Conservation (phyloP, 2,797 vertebrate genomes). For the Malurus splendens region DNA sequence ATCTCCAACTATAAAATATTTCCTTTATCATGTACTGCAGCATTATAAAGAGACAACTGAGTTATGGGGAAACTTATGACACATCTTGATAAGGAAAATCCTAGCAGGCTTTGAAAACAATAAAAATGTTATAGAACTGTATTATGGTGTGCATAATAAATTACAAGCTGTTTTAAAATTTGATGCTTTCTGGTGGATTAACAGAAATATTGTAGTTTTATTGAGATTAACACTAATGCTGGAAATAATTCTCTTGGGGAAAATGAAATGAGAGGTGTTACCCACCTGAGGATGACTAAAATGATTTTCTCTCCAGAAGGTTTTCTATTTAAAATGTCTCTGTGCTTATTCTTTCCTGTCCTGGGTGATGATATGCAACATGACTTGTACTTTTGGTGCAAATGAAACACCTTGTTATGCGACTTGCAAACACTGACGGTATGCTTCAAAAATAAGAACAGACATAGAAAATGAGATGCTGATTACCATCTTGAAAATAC, state of each 20-base stretch:
- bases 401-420: background rate
- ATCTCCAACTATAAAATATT: background rate
- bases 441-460: background rate
- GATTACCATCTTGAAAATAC: background rate
- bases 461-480: background rate
- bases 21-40: background rate
- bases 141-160: background rate
- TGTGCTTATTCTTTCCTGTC: background rate
- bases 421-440: background rate
- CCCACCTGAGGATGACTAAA: background rate
- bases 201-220: background rate
- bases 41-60: background rate
- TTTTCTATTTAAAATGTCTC: background rate
- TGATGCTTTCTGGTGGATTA: background rate
- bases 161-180: constrained; percentile 21
- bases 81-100: constrained; percentile 33
- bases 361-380: background rate
- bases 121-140: background rate
- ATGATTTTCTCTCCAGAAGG: background rate
- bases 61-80: background rate
- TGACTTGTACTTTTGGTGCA: background rate
- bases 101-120: constrained; percentile 38
- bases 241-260: background rate
- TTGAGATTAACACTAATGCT: background rate
- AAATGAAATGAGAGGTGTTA: background rate